Base-by-base conservation (phyloP, 2,113 vertebrate genomes). In the Argyrosomus japonicus region DNA sequence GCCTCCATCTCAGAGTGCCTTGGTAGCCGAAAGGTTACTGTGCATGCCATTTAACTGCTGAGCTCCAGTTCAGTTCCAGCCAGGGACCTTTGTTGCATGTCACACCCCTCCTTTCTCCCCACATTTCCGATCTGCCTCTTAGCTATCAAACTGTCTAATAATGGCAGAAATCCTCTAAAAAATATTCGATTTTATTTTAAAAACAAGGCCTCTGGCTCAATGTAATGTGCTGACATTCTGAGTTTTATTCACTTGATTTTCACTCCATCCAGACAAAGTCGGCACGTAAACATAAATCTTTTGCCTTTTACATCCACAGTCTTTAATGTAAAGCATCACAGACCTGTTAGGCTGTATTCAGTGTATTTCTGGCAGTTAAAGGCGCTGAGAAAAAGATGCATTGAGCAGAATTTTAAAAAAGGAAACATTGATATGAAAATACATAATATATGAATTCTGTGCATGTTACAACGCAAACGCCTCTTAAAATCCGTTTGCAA, bases 191-290 rank as follows among this genome's bases (percentile, higher is more conserved):
- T n/a, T n/a, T 8, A 40, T 40, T 40, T 40, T 40, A 9, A 40
- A 40, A 40, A 29, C 29, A 61, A 61, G 18, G 15, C 17, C 15
- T 3, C 58, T 17, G 0, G 21, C 6, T 61, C 1, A 32, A 19
- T 61, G 27, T 17, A 47, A 32, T 32, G 14, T 32, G 50, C 60
- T 62, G 27, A 69, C 50, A 57, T 79, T 84, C 50, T 47, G 45
- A 32, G 47, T 72, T 62, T 70, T 14, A 43, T 57, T 57, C 12
- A 47, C 40, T 23, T 15, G 40, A 58, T 29, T 29, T 58, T 58
- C 23, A 17, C n/a, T 56, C 65, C 57, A 54, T 17, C 14, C 32
- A 65, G 63, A 40, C 8, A 53, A 69, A 40, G 29, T 5, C 17
- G 51, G 40, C 57, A 58, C 14, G 13, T 19, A 32, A 56, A 29